Conservation (phyloP, 2,797 vertebrate genomes). For the Nyctalus aviator region DNA sequence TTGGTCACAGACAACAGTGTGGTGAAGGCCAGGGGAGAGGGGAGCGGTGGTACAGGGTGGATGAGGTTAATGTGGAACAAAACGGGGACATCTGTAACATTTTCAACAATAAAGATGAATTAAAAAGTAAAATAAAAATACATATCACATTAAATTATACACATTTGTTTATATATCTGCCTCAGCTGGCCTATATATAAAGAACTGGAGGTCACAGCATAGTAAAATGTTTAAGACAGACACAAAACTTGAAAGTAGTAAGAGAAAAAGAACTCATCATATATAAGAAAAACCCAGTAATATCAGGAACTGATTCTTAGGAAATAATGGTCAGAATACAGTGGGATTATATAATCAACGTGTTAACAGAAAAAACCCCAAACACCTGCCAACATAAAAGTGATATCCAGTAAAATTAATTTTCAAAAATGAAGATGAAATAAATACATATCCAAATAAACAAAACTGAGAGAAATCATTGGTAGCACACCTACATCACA, state of each 20-base stretch:
- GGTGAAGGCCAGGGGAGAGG: no score
- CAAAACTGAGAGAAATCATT: background rate
- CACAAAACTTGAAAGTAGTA: background rate
- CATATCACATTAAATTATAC: background rate
- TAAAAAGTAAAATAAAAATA: background rate
- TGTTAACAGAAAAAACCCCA: background rate
- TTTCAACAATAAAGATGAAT: no score
- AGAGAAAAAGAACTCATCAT: background rate
- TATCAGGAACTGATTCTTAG: background rate
- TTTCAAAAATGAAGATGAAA: slow-evolving; percentile 13
- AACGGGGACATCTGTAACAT: no score
- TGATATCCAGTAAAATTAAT: background rate
- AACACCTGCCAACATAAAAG: background rate
- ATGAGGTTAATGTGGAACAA: no score
- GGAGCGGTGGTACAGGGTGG: no score
- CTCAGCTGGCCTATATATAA: background rate
- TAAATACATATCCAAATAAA: background rate
- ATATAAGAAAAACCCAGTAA: background rate
- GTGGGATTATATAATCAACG: background rate
- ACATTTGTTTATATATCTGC: background rate
- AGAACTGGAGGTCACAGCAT: background rate
- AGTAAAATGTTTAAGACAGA: background rate
- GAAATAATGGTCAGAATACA: background rate
- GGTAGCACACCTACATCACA: background rate
- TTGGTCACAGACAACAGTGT: no score